Conservation (phyloP, 2,113 vertebrate genomes). For the Symphodus melops region DNA sequence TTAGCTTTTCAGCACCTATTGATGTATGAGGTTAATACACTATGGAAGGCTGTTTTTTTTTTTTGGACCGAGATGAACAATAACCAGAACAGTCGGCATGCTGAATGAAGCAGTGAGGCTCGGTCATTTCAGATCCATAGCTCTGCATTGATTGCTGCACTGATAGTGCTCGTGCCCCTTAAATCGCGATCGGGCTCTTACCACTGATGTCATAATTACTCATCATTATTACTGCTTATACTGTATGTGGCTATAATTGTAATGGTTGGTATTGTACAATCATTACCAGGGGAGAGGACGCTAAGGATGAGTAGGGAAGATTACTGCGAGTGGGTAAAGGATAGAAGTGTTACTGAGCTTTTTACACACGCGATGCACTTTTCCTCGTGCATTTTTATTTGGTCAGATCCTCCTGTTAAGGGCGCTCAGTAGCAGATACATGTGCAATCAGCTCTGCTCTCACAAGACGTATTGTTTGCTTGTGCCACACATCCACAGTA, state of each 20-base stretch:
- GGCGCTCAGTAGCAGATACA: conserved; percentile 2
- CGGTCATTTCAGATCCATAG: conserved; percentile 50
- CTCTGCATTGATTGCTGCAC: conserved; percentile 57
- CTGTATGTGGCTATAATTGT: conserved; percentile 40
- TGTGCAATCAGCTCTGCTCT: conserved; percentile 19
- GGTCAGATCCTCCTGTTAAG: conserved; percentile 18
- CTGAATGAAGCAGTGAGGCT: conserved; percentile 22
- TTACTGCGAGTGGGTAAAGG: conserved; percentile 16
- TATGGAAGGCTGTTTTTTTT: background rate
- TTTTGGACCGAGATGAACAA: conserved; percentile 28
- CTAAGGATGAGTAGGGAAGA: conserved; percentile 18
- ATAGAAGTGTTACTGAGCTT: conserved; percentile 36
- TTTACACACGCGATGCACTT: conserved; percentile 13
- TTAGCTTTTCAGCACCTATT: background rate
- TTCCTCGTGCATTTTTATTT: background rate
- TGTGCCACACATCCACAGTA: conserved; percentile 42
- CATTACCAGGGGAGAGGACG: conserved; percentile 44
- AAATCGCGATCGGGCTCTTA: conserved; percentile 46
- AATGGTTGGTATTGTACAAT: conserved; percentile 59
- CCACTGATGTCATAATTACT: conserved; percentile 51
- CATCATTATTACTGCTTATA: conserved; percentile 55
- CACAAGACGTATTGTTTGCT: conserved; percentile 54
- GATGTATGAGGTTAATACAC: background rate
- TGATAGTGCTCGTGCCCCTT: conserved; percentile 46
- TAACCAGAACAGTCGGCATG: conserved; percentile 3